Base-by-base conservation (phyloP, 1,140 invertebrate species). In the Venturia canescens region DNA sequence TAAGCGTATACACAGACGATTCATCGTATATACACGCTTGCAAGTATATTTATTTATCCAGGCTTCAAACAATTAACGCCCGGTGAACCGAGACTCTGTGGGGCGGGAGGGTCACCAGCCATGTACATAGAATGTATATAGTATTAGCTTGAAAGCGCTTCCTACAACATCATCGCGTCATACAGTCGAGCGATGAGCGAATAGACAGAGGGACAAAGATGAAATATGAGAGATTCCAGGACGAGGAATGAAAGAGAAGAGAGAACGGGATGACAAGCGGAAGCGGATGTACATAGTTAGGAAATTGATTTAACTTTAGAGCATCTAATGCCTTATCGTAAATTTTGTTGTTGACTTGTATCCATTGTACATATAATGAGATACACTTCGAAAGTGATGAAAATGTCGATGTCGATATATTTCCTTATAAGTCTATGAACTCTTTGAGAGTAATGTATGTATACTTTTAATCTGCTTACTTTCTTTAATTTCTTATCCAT, bases 71-170 rank as follows among this genome's bases (percentile, higher is more conserved):
- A 69, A 69, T 69, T 69, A 69, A 69, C 66, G 66, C 66, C 21
- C 66, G 66, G 27, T 69, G 66, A 69, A 69, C 66, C 66, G 27
- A 69, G 66, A 69, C 7, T 13, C 27, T 69, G 66, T 31, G 60
- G 13, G 60, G 23, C 11, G 18, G 60, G 60, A 16, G 5, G 66
- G 50, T 53, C 66, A 31, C 60, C n/a, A 63, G 23, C 23, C 60
- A 15, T 69, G 27, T 69, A 69, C 29, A 31, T 63, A 63, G 26
- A 9, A 63, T n/a, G 66, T 69, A 67, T 26, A 23, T 53, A 4
- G 3, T 34, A 34, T 34, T 34, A 63, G 60, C 60, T 26, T 63
- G 60, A 6, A 26, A 23, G 60, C 23, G 60, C 60, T 26, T 63
- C 21, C 23, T 63, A 63, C 60, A 63, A 63, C 23, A 26, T 26